phyloP scores from a whole-genome alignment of 1,140 invertebrate genomes.

The Ostrea denselamellosa region DNA sequence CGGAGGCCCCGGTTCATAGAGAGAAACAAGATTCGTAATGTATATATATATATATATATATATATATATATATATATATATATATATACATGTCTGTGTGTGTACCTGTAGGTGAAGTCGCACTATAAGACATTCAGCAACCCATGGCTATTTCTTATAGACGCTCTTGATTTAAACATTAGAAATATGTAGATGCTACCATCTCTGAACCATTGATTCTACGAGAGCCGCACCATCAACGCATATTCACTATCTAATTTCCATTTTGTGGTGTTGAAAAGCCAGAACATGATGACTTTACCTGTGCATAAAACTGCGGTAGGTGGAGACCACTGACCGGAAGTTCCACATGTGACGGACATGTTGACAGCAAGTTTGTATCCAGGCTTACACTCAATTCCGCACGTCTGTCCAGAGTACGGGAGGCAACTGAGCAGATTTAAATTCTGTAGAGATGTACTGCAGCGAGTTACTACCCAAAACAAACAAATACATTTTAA shows the following conservation, averaged over 20 bases:
- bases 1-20: too few relatives aligned
- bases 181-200: too few relatives aligned
- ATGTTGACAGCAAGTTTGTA: background rate
- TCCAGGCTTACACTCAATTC: background rate
- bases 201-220: too few relatives aligned
- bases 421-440: background rate
- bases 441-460: background rate
- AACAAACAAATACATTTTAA: background rate
- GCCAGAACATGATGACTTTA: background rate
- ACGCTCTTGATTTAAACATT: too few relatives aligned
- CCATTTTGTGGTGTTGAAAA: too few relatives aligned
- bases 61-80: conserved; percentile 19
- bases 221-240: too few relatives aligned
- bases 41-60: background rate
- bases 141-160: too few relatives aligned
- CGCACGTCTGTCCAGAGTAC: background rate
- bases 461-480: background rate
- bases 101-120: background rate
- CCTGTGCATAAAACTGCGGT: background rate
- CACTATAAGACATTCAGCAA: background rate
- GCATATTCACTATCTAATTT: too few relatives aligned
- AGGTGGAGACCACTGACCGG: background rate
- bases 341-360: background rate
- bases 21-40: too few relatives aligned
- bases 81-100: background rate